Base-by-base conservation (phyloP, 2,888 invertebrate species). In the Noctua comes region DNA sequence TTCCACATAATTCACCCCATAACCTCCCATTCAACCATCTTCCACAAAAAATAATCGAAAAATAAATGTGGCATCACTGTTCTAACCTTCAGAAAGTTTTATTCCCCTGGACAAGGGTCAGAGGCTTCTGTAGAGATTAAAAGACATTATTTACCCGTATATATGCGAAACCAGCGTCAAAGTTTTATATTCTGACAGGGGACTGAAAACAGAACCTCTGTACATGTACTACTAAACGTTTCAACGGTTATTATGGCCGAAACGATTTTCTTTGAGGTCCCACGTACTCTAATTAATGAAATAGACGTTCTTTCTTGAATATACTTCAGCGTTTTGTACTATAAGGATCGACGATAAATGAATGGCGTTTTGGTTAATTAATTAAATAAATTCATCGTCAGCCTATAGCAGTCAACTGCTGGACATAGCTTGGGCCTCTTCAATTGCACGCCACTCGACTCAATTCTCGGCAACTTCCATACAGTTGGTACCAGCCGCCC, bases 131-230 rank as follows among this genome's bases (percentile, higher is more conserved):
- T 92, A 91, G 88, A 95, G 94, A 95, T 96, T 96, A 96, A 95
- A 95, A 95, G 93, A 95, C 95, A 95, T 95, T 95, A 95, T 95
- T 95, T 95, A 94, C 93, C 92, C 94, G 88, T 88, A 91, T 93
- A 92, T 93, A 92, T 91, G 92, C 91, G 93, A 92, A 94, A 91
- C 93, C 91, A 91, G 91, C 93, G 93, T 94, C 94, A 94, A 94
- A 94, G 91, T 95, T 95, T 95, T 95, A 94, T 95, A 95, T 94
- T 93, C 90, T 95, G 95, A 95, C 95, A 93, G 86, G 94, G 95
- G 95, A 91, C 92, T 88, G 90, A 92, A 91, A 90, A 91, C 85
- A 89, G 89, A 88, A 90, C 91, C 87, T 91, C 91, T 90, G 89
- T 91, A 91, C 91, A 92, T 92, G 92, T 93, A 91, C 88, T 83